Percentiles rank a stretch among this genome's conserved stretches.
These are phyloP conservation scores for Molossus molossus DNA, from an alignment of 2,797 vertebrate species.

Conservation along the genomic window DNA sequence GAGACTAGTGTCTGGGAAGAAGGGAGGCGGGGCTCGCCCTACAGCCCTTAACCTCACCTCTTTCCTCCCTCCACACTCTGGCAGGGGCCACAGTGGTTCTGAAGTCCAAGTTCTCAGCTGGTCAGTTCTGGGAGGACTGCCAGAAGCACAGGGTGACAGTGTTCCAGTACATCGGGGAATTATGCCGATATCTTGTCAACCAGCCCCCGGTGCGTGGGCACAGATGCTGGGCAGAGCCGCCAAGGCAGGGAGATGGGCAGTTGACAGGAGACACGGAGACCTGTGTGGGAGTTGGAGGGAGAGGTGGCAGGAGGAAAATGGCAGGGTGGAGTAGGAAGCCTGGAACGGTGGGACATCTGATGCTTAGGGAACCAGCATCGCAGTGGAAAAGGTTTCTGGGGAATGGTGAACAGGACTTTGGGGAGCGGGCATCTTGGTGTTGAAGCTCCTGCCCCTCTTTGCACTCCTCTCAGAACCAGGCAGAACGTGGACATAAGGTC, in stretches of 20 bases:
- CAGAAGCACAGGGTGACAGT: slow-evolving; percentile 92
- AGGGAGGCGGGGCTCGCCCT: too few relatives aligned
- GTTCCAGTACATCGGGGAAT: slow-evolving; percentile 96
- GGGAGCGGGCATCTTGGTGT: neutral
- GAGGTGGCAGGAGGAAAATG: neutral
- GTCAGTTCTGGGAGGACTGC: slow-evolving; percentile 96
- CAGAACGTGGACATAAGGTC: slow-evolving; percentile 91
- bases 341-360: rapidly evolving
- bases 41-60: neutral
- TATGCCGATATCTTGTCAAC: slow-evolving; percentile 95
- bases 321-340: neutral
- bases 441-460: neutral
- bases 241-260: neutral
- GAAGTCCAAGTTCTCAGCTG: slow-evolving; percentile 95
- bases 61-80: neutral
- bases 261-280: rapidly evolving
- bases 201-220: slow-evolving; percentile 90
- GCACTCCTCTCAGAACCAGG: slow-evolving; percentile 87
- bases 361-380: neutral
- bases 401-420: neutral
- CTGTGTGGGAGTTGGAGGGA: neutral
- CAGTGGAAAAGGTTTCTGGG: rapidly evolving
- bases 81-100: slow-evolving; percentile 95
- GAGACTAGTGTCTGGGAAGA: neutral
- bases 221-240: neutral